Conservation (phyloP, 2,113 vertebrate genomes). For the Zingel zingel region DNA sequence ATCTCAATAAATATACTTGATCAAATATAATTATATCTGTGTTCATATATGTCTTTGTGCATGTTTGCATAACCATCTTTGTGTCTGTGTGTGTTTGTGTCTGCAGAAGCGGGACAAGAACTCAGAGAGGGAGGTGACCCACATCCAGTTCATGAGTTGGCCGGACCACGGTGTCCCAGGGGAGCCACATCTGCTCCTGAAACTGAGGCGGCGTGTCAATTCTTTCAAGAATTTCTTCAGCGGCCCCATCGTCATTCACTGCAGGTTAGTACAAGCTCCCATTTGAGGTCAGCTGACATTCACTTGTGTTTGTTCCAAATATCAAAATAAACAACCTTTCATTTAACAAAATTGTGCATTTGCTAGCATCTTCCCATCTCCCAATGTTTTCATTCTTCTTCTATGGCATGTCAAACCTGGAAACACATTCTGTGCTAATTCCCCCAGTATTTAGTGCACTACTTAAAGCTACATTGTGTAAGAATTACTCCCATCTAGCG, state of each 20-base stretch:
- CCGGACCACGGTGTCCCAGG: slow-evolving; percentile 96
- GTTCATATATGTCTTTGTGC: background rate
- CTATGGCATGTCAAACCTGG: background rate
- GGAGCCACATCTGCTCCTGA: slow-evolving; percentile 94
- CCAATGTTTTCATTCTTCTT: background rate
- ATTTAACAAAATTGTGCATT: background rate
- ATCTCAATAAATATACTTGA: background rate
- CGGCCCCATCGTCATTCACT: slow-evolving; percentile 94
- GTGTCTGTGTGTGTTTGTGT: background rate
- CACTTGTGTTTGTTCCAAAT: background rate
- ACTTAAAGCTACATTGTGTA: no score
- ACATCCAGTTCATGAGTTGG: slow-evolving; percentile 98
- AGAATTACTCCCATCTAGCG: no score
- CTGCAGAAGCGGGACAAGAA: slow-evolving; percentile 89
- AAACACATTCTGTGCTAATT: background rate
- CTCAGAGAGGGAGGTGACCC: slow-evolving; percentile 91
- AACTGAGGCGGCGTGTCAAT: slow-evolving; percentile 92
- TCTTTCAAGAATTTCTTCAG: slow-evolving; percentile 96
- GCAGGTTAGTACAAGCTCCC: slow-evolving; percentile 85
- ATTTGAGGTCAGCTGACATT: accelerated
- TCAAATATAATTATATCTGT: background rate
- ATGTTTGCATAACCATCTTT: background rate
- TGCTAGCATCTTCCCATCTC: background rate
- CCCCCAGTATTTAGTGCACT: background rate
- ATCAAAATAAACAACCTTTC: background rate